phyloP scores from a whole-genome alignment of 2,888 invertebrate genomes.

The Sarcophaga rosellei region DNA sequence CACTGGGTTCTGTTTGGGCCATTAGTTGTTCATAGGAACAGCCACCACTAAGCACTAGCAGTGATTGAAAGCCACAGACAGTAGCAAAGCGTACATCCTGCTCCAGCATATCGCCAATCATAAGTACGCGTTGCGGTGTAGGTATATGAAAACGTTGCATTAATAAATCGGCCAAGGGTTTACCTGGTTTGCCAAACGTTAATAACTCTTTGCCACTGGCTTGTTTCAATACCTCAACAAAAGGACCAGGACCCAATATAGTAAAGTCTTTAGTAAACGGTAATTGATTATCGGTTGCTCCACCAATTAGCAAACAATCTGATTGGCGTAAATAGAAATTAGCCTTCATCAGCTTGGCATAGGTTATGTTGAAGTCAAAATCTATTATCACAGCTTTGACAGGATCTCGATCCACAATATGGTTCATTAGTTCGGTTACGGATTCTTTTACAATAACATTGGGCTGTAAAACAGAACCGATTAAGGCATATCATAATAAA shows the following conservation, averaged over 20 bases:
- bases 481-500: slow-evolving; percentile 18
- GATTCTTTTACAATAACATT: slow-evolving; percentile 74
- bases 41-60: slow-evolving; percentile 86
- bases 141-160: slow-evolving; percentile 79
- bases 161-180: slow-evolving; percentile 76
- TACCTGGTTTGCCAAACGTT: slow-evolving; percentile 82
- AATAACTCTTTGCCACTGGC: slow-evolving; percentile 77
- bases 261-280: slow-evolving; percentile 75
- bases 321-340: slow-evolving; percentile 80
- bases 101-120: slow-evolving; percentile 93
- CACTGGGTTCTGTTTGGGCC: slow-evolving; percentile 68
- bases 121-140: slow-evolving; percentile 86
- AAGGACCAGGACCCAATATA: slow-evolving; percentile 81
- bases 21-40: slow-evolving; percentile 72
- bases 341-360: slow-evolving; percentile 81
- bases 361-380: slow-evolving; percentile 81
- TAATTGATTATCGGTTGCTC: slow-evolving; percentile 80
- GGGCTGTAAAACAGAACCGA: slow-evolving; percentile 70
- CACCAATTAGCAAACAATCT: slow-evolving; percentile 81
- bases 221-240: slow-evolving; percentile 78
- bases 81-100: slow-evolving; percentile 91
- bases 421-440: slow-evolving; percentile 66
- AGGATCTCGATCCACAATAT: slow-evolving; percentile 75
- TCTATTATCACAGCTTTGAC: slow-evolving; percentile 82
- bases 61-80: slow-evolving; percentile 86